These are phyloP conservation scores for Micrastur ruficollis DNA, from an alignment of 2,797 vertebrate species.

Conservation along the genomic window DNA sequence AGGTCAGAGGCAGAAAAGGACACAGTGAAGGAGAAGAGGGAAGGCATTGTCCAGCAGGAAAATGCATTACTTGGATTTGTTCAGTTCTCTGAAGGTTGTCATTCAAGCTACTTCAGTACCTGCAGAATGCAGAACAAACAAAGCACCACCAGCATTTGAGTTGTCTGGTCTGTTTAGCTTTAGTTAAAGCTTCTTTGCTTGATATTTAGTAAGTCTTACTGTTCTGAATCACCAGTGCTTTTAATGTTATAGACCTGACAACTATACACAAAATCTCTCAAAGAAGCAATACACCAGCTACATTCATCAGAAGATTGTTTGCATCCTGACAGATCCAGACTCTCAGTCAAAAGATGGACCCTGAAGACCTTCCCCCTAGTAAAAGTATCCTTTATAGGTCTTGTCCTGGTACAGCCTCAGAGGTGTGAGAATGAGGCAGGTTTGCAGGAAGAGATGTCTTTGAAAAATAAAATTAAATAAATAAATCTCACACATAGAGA, in stretches of 20 bases:
- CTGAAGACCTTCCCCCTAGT: neutral
- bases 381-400: neutral
- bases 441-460: neutral
- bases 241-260: neutral
- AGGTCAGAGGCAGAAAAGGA: neutral
- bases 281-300: neutral
- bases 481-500: neutral
- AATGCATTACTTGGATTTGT: neutral
- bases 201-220: neutral
- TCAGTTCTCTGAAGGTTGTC: neutral
- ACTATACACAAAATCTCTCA: neutral
- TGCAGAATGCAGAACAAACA: neutral
- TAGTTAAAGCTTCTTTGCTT: neutral
- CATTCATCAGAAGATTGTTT: neutral
- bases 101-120: neutral
- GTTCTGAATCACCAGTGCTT: neutral
- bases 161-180: neutral
- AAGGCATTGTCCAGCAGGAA: neutral
- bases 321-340: neutral
- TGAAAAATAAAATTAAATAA: neutral
- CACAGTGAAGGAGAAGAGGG: neutral
- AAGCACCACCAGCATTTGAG: fast-evolving
- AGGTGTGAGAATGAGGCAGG: neutral
- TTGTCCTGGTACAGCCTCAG: neutral
- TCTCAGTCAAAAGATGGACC: neutral